Evolutionary conservation across 2,888 invertebrate species (phyloP).

Genomic region (Thysanoteuthis rhombus): DNA sequence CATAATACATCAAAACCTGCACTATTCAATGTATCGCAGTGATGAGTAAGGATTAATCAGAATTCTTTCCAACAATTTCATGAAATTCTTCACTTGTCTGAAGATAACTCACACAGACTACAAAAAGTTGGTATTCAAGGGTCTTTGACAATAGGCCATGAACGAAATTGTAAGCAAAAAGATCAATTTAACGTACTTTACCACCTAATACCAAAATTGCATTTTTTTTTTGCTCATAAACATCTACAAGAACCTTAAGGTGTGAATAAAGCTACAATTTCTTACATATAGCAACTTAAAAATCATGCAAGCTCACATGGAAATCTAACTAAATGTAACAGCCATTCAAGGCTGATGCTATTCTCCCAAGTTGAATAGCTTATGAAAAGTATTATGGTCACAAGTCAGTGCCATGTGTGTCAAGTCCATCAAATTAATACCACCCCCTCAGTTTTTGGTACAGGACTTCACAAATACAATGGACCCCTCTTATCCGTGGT

Average conservation of each 20-base stretch:
- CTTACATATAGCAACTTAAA: background rate
- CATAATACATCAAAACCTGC: too few species aligned
- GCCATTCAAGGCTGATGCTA: background rate
- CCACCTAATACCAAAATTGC: too few species aligned
- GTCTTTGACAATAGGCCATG: background rate
- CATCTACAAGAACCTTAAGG: too few species aligned
- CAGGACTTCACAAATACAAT: background rate
- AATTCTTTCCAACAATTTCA: too few species aligned
- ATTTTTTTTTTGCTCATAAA: too few species aligned
- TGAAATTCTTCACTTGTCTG: too few species aligned
- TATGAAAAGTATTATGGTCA: background rate
- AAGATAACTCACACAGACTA: too few species aligned
- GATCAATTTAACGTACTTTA: background rate
- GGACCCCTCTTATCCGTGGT: background rate
- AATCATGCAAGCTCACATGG: background rate
- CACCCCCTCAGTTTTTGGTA: background rate
- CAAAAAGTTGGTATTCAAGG: background rate
- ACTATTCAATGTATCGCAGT: too few species aligned
- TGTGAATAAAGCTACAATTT: background rate
- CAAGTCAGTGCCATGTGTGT: background rate
- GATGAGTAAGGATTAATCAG: too few species aligned
- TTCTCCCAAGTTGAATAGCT: background rate
- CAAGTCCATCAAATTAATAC: background rate
- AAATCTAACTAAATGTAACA: background rate
- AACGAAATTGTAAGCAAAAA: background rate